phyloP scores from a whole-genome alignment of 1,140 invertebrate genomes.

The Melitaea cinxia region DNA sequence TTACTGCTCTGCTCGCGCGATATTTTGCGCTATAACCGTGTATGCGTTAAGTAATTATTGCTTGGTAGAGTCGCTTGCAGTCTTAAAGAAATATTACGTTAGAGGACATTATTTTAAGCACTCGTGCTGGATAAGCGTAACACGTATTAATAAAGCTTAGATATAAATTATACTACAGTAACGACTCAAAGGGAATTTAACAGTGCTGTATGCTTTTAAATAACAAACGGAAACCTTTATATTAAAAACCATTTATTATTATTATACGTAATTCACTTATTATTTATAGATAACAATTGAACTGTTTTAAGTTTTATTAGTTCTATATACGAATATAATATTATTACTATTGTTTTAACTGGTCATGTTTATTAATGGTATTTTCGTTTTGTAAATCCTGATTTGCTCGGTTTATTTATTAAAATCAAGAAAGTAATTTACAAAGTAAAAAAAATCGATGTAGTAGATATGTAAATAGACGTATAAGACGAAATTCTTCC shows the following conservation, averaged over 20 bases:
- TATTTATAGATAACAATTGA: background rate
- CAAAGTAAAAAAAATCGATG: too few species aligned
- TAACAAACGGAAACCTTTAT: slow-evolving; percentile 22
- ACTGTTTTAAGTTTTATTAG: background rate
- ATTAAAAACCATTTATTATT: too few species aligned
- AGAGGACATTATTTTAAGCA: slow-evolving; percentile 35
- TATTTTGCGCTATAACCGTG: slow-evolving; percentile 30
- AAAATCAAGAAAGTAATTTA: too few species aligned
- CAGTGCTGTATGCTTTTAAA: slow-evolving; percentile 19
- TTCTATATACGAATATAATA: too few species aligned
- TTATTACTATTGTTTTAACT: too few species aligned
- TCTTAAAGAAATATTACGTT: slow-evolving; percentile 31
- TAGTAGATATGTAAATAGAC: too few species aligned
- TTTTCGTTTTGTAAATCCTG: too few species aligned
- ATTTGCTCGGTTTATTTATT: too few species aligned
- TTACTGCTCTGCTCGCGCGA: slow-evolving; percentile 32
- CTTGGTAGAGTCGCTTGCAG: slow-evolving; percentile 21
- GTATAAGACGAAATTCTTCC: background rate
- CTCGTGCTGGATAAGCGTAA: slow-evolving; percentile 32
- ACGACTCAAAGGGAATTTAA: slow-evolving; percentile 28
- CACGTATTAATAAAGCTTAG: slow-evolving; percentile 40
- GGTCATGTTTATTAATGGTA: too few species aligned
- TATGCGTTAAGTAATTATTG: slow-evolving; percentile 34
- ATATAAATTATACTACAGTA: slow-evolving; percentile 35
- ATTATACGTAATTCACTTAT: background rate